phyloP scores from a whole-genome alignment of 2,888 invertebrate genomes.

The Drosophila barbarae region DNA sequence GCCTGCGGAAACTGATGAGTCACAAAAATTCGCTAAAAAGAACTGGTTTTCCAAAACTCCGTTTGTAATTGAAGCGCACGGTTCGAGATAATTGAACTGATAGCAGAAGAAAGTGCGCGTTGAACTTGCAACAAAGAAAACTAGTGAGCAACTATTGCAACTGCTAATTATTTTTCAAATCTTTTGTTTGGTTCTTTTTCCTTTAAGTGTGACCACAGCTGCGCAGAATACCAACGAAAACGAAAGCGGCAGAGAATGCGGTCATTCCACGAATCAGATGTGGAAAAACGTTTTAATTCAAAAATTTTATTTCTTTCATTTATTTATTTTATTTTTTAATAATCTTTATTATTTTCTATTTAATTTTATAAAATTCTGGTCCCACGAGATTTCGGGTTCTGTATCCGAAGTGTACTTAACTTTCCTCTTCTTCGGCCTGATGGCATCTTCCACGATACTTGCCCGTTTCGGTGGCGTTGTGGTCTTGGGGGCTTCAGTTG shows the following conservation, averaged over 20 bases:
- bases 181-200: conserved; percentile 3
- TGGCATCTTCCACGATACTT: conserved; percentile 29
- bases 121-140: conserved; percentile 39
- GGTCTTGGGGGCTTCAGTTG: conserved; percentile 7
- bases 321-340: neutral
- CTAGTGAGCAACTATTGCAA: conserved; percentile 24
- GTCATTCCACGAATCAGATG: neutral
- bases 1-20: conserved; percentile 57
- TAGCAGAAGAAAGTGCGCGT: conserved; percentile 3
- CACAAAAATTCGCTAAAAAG: conserved; percentile 41
- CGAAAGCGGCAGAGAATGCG: neutral
- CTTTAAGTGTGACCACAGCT: neutral
- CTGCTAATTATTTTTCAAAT: conserved; percentile 15
- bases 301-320: too few species aligned
- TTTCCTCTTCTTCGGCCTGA: conserved; percentile 43
- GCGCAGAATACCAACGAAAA: neutral
- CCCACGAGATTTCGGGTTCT: conserved; percentile 61
- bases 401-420: conserved; percentile 68
- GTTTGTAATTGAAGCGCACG: conserved; percentile 9
- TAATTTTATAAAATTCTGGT: conserved; percentile 1
- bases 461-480: neutral
- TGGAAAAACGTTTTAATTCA: too few species aligned
- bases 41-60: conserved; percentile 30
- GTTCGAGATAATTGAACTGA: conserved; percentile 5
- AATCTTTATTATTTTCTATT: neutral